Evolutionary conservation across 2,888 invertebrate genomes (phyloP), one percentile per base, ranked within the genome.

Genomic region (Pandemis corylana): DNA sequence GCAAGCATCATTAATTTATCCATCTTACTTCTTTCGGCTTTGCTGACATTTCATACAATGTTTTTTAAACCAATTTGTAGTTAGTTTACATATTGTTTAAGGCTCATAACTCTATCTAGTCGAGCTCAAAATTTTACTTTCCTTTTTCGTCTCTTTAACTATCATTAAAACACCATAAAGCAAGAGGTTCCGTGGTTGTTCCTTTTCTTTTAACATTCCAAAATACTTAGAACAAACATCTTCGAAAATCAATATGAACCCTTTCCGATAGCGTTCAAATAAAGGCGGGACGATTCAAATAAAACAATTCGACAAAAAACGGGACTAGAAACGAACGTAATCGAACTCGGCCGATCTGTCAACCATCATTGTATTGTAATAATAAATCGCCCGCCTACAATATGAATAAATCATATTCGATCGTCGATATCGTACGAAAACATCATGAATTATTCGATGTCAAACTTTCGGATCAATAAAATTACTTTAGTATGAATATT

Each of bases 191-290:
- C 20, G 56, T 69, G 62, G 71, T 75, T 69, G 63, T 72, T 80
- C 77, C 82, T 84, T 83, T 84, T 82, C 80, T 83, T 82, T 77
- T 77, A 79, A 79, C 79, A 82, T 81, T 83, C 84, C 83, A 85
- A 88, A 88, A 88, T 82, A 87, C 86, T 86, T 88, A 92, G 87
- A 89, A 87, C 87, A 92, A 93, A 93, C 88, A 92, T 86, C 87
- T 73, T 87, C 82, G 83, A 91, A 93, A 93, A 92, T 91, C 92
- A 93, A 94, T 91, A 93, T 77, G 86, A 91, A 90, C 91, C 91
- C 91, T 91, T 90, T 83, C 86, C 87, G 88, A 92, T 90, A 89
- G 81, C 83, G 87, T 87, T 88, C 89, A 90, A 91, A 92, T 90
- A 92, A 89, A 75, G 85, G 85, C 87, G 83, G 82, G 81, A 81